Base-by-base conservation (phyloP, 2,888 invertebrate genomes). In the Lamproptera curius region DNA sequence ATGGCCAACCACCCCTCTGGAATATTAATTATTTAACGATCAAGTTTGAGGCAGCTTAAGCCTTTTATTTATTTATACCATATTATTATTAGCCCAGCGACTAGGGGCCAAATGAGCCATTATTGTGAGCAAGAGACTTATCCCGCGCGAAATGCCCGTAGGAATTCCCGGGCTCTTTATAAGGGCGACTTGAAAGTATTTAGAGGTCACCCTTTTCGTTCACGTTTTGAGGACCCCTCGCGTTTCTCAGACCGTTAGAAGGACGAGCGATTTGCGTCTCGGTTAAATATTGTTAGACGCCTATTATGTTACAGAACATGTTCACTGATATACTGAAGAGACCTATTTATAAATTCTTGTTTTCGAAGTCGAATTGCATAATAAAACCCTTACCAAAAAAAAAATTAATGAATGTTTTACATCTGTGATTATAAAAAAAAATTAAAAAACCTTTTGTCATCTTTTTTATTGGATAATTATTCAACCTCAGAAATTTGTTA, bases 11-110 rank as follows among this genome's bases (percentile, higher is more conserved):
- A 56, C 67, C 71, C 70, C 61, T 66, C 55, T 50, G 52, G 60
- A 51, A 54, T 53, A 56, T 59, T 64, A 67, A 70, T 67, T 70
- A 67, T 63, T 67, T 62, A 60, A 54, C 59, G 55, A 67, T 70
- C 70, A 62, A 66, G 70, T 71, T 72, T 65, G 48, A 50, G 42
- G 53, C 55, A 36, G 51, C 44, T 51, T 50, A 39, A 46, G 1
- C 31, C 9, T 31, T 47, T 48, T 35, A 40, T 45, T 33, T 34
- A 23, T 34, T 45, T 50, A 47, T 46, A 41, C 44, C 46, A 50
- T 52, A 49, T 53, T 53, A 51, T 52, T 53, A 51, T 53, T 52
- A 31, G 31, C 5, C 11, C 39, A 20, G 50, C 46, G 42, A 37
- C 38, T 37, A 56, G 42, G 56, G 56, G 51, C 50, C 48, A 46